Evolutionary conservation across 35 echinoderm and acorn worm species (phyloP), one percentile per base, ranked within the genome.

Genomic region (Anneissia japonica): DNA sequence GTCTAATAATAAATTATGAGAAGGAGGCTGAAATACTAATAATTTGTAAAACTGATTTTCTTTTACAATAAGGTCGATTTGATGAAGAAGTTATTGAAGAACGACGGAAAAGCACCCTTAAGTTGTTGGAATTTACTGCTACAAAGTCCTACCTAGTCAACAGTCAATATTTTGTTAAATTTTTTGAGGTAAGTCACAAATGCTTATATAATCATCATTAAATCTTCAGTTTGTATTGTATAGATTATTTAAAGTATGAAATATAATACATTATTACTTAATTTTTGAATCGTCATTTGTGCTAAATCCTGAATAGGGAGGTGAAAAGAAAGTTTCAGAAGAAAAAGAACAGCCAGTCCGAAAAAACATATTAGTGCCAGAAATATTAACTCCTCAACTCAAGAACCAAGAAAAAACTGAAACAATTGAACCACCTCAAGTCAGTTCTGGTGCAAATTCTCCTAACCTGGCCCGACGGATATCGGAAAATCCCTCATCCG

Each of bases 31-130:
- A n/a, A n/a, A n/a, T n/a, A n/a, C n/a, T n/a, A n/a, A n/a, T n/a
- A n/a, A n/a, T n/a, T n/a, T n/a, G n/a, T n/a, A n/a, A n/a, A n/a
- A n/a, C n/a, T n/a, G n/a, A n/a, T n/a, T n/a, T n/a, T n/a, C n/a
- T n/a, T n/a, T n/a, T n/a, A n/a, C n/a, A n/a, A 13, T 26, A 56
- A 97, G 91, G 95, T 72, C 72, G 95, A 38, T 97, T 97, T 97
- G 95, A 97, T 81, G 91, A 97, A 36, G 79, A 87, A 4, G 91
- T 93, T 16, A 88, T 97, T 81, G 91, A 97, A 83, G 95, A 97
- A 73, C 90, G 95, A 87, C 78, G 91, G 43, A 83, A 91, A 35
- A 91, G 95, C 83, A 89, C 94, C 23, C 86, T 93, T 16, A 81
- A 90, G 38, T 82, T 93, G 36, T 84, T 97, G 34, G 95, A 97